phyloP scores from a whole-genome alignment of 2,113 vertebrate species.

The Phalacrocorax brasilianus region DNA sequence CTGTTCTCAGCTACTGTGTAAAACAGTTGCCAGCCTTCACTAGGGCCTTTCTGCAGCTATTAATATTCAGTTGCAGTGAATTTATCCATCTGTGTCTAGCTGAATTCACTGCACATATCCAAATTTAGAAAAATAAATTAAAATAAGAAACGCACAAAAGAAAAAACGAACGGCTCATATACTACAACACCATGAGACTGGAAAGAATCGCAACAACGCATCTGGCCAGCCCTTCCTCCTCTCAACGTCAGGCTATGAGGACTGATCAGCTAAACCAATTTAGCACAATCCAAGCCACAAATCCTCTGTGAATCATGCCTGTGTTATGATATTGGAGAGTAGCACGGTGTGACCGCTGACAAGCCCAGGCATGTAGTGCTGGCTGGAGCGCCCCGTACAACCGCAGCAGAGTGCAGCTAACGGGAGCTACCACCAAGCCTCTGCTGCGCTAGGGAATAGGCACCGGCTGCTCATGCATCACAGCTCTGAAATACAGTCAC shows the following conservation, averaged over 20 bases:
- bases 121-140: background rate
- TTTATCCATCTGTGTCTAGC: background rate
- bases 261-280: background rate
- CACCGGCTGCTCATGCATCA: background rate
- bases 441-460: background rate
- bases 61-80: constrained; percentile 9
- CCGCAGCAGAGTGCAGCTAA: background rate
- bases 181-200: background rate
- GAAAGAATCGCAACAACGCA: background rate
- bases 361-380: constrained; percentile 36
- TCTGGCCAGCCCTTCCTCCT: background rate
- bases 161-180: background rate
- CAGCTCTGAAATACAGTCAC: background rate
- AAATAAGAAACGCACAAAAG: background rate
- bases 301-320: constrained; percentile 25
- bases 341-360: background rate
- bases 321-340: background rate
- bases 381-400: background rate
- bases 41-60: constrained; percentile 4
- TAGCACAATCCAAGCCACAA: constrained; percentile 24
- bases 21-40: background rate
- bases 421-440: background rate
- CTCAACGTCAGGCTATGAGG: background rate
- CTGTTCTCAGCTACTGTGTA: background rate
- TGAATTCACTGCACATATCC: background rate